Conservation (phyloP, 2,888 invertebrate species). For the Crematogaster levior region DNA sequence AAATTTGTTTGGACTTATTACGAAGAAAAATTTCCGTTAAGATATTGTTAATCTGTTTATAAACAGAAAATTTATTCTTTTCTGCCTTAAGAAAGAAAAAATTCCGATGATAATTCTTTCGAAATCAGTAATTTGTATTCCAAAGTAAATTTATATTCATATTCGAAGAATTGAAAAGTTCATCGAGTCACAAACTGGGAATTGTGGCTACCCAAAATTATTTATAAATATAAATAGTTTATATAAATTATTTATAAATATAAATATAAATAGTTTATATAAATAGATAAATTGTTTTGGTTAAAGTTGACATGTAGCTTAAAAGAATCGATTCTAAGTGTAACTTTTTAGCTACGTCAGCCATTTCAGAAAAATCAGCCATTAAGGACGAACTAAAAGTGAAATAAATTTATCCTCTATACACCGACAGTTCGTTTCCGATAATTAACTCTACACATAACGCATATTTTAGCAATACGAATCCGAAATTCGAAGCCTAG, state of each 20-base stretch:
- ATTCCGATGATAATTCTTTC: background rate
- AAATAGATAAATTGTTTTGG: too few relatives aligned
- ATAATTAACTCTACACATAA: background rate
- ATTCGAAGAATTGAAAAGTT: background rate
- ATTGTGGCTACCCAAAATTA: background rate
- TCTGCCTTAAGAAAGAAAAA: background rate
- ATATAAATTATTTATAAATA: too few relatives aligned
- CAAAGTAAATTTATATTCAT: background rate
- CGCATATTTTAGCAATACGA: background rate
- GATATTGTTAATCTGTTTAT: background rate
- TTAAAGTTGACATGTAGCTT: too few relatives aligned
- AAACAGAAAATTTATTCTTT: too few relatives aligned
- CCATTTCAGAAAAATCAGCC: background rate
- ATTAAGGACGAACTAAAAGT: background rate
- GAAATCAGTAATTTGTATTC: conserved; percentile 8
- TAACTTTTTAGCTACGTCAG: background rate
- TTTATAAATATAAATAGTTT: too few relatives aligned
- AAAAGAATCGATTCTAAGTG: background rate
- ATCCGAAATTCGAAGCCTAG: background rate
- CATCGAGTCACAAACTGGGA: background rate
- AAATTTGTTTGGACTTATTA: background rate
- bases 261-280: too few relatives aligned
- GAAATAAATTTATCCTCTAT: background rate
- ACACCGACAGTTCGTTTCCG: background rate
- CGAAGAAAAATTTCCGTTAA: background rate